Conservation (phyloP, 2,113 vertebrate genomes). For the Hemibagrus wyckioides region DNA sequence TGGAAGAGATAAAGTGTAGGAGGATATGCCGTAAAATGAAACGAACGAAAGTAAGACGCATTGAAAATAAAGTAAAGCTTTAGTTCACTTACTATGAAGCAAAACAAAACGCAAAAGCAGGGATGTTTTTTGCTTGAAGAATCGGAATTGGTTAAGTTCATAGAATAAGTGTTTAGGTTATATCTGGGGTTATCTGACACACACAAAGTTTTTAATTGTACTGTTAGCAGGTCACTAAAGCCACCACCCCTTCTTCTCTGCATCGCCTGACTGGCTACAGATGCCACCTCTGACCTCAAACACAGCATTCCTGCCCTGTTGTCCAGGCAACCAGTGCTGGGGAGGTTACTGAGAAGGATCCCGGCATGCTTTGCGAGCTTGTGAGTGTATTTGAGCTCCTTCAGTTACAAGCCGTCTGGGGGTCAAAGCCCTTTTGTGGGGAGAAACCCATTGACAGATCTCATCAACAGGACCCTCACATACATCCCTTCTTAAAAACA, state of each 20-base stretch:
- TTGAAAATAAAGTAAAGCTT: too few species aligned
- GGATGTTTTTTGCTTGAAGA: too few species aligned
- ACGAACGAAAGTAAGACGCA: too few species aligned
- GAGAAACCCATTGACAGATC: slow-evolving; percentile 42
- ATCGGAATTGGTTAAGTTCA: neutral
- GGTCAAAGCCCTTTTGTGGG: slow-evolving; percentile 52
- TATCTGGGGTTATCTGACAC: neutral
- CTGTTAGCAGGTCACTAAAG: slow-evolving; percentile 40
- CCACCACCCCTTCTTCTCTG: slow-evolving; percentile 9
- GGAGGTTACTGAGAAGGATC: slow-evolving; percentile 46
- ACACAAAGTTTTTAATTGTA: slow-evolving; percentile 27
- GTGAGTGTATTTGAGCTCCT: slow-evolving; percentile 37
- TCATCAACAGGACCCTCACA: slow-evolving; percentile 54
- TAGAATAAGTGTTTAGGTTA: neutral
- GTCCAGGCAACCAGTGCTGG: slow-evolving; percentile 42
- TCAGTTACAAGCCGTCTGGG: slow-evolving; percentile 40
- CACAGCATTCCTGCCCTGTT: slow-evolving; percentile 53
- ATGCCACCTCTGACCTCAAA: slow-evolving; percentile 59
- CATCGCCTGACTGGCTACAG: slow-evolving; percentile 57
- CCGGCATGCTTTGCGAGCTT: slow-evolving; percentile 38
- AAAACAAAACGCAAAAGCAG: neutral
- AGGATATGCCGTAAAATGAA: neutral
- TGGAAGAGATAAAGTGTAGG: neutral
- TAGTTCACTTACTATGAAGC: too few species aligned
- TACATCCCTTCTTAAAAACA: slow-evolving; percentile 27